A percentile compares a stretch with the other conserved stretches of the same genome.
phyloP scores from a whole-genome alignment of 2,797 vertebrate genomes.

The Enteromius trimaculatus region DNA sequence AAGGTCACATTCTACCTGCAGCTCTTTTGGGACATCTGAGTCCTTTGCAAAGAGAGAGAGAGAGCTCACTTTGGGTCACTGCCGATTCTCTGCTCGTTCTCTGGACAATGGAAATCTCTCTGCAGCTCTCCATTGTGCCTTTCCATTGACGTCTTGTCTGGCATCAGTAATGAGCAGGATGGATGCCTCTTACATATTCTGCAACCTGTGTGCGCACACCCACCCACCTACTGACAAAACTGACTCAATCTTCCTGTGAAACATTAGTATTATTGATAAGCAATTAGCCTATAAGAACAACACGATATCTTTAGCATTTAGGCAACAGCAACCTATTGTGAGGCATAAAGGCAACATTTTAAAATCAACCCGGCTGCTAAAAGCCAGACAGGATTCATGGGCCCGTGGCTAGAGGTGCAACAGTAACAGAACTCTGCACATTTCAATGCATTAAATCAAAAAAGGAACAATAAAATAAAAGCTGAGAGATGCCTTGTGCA shows the following conservation, averaged over 20 bases:
- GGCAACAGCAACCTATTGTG: not conserved
- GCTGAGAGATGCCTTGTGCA: not conserved
- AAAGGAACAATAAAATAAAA: not conserved
- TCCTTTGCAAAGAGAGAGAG: constrained; percentile 3
- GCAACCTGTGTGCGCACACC: constrained; percentile 18
- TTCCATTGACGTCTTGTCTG: constrained; percentile 40
- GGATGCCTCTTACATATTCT: constrained; percentile 27
- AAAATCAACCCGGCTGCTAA: not conserved
- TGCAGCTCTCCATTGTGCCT: constrained; percentile 33
- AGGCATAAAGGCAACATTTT: not conserved
- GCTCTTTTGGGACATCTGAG: constrained; percentile 9
- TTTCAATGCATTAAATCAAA: not conserved
- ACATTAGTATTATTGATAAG: not conserved
- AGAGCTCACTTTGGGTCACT: constrained; percentile 8
- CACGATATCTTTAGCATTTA: not conserved
- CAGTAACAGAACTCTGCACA: not conserved
- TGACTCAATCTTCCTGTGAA: not conserved
- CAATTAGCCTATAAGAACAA: not conserved
- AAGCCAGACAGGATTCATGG: not conserved
- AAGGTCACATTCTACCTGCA: constrained; percentile 36
- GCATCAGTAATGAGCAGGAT: constrained; percentile 45
- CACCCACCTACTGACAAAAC: constrained; percentile 10
- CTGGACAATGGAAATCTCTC: constrained; percentile 39
- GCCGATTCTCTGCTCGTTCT: constrained; percentile 6
- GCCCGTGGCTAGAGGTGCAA: not conserved